These are phyloP conservation scores for Holothuria glaberrima DNA, from an alignment of 35 echinoderm and acorn worm species.

Conservation along the genomic window DNA sequence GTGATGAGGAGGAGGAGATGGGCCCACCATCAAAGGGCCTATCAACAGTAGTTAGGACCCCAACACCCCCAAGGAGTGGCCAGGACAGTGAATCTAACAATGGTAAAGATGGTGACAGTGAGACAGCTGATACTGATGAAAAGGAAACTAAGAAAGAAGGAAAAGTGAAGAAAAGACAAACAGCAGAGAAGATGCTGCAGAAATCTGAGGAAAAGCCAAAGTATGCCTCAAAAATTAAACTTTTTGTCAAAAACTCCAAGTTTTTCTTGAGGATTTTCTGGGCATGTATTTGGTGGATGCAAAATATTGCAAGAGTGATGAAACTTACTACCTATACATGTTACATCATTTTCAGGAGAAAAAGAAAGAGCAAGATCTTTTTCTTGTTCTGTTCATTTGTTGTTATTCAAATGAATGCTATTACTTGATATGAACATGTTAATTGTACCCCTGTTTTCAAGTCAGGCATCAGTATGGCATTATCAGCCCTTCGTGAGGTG, in stretches of 20 bases:
- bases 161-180: conserved; percentile 55
- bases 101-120: not conserved
- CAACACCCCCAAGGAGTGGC: conserved; percentile 65
- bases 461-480: too few relatives aligned
- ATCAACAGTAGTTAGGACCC: conserved; percentile 58
- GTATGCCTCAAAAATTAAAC: conserved; percentile 44
- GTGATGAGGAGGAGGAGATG: conserved; percentile 90
- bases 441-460: too few relatives aligned
- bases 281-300: not conserved
- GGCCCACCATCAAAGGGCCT: conserved; percentile 68
- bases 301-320: not conserved
- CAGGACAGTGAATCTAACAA: conserved; percentile 55
- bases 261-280: not conserved
- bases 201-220: conserved; percentile 75
- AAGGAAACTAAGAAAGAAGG: conserved; percentile 31
- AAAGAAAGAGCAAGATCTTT: not conserved
- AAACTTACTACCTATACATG: not conserved
- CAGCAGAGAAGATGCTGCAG: conserved; percentile 39
- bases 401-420: not conserved
- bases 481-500: too few relatives aligned
- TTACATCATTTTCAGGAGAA: not conserved
- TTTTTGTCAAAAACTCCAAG: not conserved
- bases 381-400: not conserved
- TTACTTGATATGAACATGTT: too few relatives aligned
- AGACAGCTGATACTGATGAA: not conserved